Base-by-base conservation (phyloP, 2,797 vertebrate species). In the Bucorvus abyssinicus region DNA sequence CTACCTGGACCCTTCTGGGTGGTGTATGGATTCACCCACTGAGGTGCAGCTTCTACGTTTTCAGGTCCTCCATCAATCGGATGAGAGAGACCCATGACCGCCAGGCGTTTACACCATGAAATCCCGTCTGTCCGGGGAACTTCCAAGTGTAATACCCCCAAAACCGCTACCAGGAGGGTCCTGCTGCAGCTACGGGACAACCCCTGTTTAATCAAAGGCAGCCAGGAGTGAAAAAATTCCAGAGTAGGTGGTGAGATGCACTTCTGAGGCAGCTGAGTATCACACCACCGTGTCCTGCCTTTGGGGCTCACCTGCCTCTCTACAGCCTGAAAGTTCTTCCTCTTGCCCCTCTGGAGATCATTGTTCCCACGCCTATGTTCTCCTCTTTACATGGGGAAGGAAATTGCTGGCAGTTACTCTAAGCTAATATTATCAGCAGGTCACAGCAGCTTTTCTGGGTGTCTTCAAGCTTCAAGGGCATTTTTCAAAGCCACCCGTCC, bases 1-100 rank as follows among this genome's bases (percentile, higher is more conserved):
- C 14, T 52, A 27, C 57, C 42, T 9, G 6, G 67, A 12, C 36
- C 76, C 55, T 67, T 57, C 36, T 49, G 70, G 42, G 18, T 8
- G 38, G 44, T 0, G 0, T 5, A 34, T 36, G 55, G 47, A 23
- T 30, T 52, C 10, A 47, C 44, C 82, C 17, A 7, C 36, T 0
- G 1, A 6, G 36, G 8, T 22, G 34, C 30, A 67, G 47, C 29
- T 57, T 29, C 79, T 22, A 2, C 6, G 2, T 38, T 52, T 60
- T 59, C 24, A 53, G 30, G 27, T 40, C 42, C 50, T 81, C 40
- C 56, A 40, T 3, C n/a, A 50, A 56, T 44, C 52, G 13, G 53
- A 16, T 5, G 22, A 32, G 44, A 34, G 30, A 55, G 9, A 22
- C 47, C 26, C 12, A 1, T 18, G 20, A 14, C 56, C 59, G 47